Evolutionary conservation across 2,113 vertebrate species (phyloP), one percentile per base, ranked within the genome.

Genomic region (Rutilus rutilus): DNA sequence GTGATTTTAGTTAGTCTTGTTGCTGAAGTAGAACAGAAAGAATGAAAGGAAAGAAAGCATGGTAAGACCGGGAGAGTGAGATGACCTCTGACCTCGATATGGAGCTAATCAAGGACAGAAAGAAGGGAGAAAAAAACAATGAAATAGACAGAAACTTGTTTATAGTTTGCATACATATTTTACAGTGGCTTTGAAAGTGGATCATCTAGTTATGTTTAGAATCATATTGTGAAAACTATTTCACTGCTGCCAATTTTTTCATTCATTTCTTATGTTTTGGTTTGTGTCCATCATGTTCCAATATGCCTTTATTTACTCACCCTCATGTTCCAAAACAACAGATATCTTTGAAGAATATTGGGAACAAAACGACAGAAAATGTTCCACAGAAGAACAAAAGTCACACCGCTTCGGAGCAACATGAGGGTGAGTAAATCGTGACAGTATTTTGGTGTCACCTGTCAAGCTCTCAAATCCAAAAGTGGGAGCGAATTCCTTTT

Each of bases 91-190:
- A 59, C 19, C 27, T 59, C 5, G 10, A 23, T 21, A 30, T 60
- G 67, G 52, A 84, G 71, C 33, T 42, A 74, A 42, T 47, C 59
- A 76, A 15, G 33, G 71, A 60, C 42, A 57, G 45, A 54, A 23
- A 57, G 19, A 36, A 21, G 17, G 39, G 50, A 83, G 50, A 54
- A 12, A 57, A 54, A 57, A 50, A 59, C 11, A 59, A 52, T 59
- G 47, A 74, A 57, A 57, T 5, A 74, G 67, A 83, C 21, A 83
- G 52, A 83, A 54, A 74, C 65, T 23, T 71, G 36, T 42, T 42
- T 23, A 42, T 42, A 2, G 36, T 39, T 71, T 8, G 67, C 19
- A 21, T 69, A 19, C 4, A 52, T 33, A 33, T 69, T 69, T 69
- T 36, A 21, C 19, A 69, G 17, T 17, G 7, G 15, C 30, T 67